Percentiles rank a stretch among this genome's conserved stretches.
Evolutionary conservation across 2,888 invertebrate genomes (phyloP).

Genomic region (Oligia strigilis): DNA sequence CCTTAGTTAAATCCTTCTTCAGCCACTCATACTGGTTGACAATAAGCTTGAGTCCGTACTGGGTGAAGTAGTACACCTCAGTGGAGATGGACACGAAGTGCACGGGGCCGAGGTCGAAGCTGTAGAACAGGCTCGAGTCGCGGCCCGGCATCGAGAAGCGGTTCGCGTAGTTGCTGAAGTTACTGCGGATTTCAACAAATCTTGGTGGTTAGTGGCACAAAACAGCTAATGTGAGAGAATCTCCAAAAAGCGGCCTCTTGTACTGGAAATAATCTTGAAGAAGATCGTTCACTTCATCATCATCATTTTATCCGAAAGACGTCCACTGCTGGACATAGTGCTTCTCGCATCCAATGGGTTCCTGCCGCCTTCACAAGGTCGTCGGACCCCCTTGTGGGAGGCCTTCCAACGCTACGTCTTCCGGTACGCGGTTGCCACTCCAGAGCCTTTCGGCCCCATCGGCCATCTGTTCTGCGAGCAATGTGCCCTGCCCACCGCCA

Average conservation of each 20-base stretch:
- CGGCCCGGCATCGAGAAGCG: conserved; percentile 97
- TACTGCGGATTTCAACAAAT: conserved; percentile 89
- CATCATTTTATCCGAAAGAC: too few relatives aligned
- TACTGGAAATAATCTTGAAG: background rate
- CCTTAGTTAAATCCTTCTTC: conserved; percentile 93
- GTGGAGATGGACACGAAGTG: conserved; percentile 98
- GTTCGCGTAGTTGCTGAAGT: conserved; percentile 98
- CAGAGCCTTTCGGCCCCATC: too few relatives aligned
- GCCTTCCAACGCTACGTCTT: too few relatives aligned
- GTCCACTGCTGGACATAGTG: too few relatives aligned
- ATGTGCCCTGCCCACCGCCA: too few relatives aligned
- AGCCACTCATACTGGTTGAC: conserved; percentile 96
- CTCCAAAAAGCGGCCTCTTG: background rate
- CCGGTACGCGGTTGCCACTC: too few relatives aligned
- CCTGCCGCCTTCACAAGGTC: too few relatives aligned
- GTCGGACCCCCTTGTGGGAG: too few relatives aligned
- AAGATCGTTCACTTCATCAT: background rate
- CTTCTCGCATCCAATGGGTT: too few relatives aligned
- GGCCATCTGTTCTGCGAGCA: too few relatives aligned
- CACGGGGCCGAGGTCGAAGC: conserved; percentile 96
- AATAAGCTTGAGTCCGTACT: conserved; percentile 95
- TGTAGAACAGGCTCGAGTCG: conserved; percentile 94
- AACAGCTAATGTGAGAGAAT: background rate
- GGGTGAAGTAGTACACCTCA: conserved; percentile 93
- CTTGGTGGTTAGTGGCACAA: background rate